Base-by-base conservation (phyloP, 2,797 vertebrate genomes). In the Sebastes taczanowskii region DNA sequence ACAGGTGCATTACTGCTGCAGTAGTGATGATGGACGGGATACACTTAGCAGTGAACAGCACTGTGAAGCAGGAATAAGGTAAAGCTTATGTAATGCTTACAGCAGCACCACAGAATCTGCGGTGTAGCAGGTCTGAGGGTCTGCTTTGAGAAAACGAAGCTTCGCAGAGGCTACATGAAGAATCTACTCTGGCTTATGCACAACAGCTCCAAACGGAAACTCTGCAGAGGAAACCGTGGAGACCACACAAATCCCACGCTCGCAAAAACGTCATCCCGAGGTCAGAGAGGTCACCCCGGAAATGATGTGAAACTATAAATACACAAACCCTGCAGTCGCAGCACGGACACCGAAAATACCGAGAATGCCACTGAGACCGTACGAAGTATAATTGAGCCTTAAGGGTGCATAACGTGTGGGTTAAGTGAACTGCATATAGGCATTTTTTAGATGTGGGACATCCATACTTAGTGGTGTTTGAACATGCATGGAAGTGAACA, bases 221-320 rank as follows among this genome's bases (percentile, higher is more conserved):
- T 71, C 65, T 68, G 83, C 70, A 73, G 61, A 74, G 80, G 63
- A 84, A 86, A 80, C 89, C 76, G 7, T 63, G 35, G 83, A 80
- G 88, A 85, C 82, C 55, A 30, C 71, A 72, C 71, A 82, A 91
- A 81, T 88, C 90, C 89, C 91, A 86, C 18, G 49, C 68, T 76
- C 63, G 59, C 76, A 64, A 29, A 64, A 30, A 69, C 74, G 77
- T 88, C 86, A 85, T 90, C 88, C 78, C 72, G 83, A 80, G 91
- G 91, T 91, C 85, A 77, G 60, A 29, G 56, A 90, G 90, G 85
- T 90, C 84, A 90, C 75, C 71, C 82, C 78, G 61, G 86, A 88
- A 89, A 87, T 89, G 88, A 93, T 88, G 88, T 86, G 75, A 83
- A 90, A 90, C 91, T 94, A 93, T 92, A 93, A 92, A 94, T 94